Percentiles rank a stretch among this genome's conserved stretches.
Evolutionary conservation across 2,113 vertebrate genomes (phyloP).

Genomic region (Pollachius pollachius): DNA sequence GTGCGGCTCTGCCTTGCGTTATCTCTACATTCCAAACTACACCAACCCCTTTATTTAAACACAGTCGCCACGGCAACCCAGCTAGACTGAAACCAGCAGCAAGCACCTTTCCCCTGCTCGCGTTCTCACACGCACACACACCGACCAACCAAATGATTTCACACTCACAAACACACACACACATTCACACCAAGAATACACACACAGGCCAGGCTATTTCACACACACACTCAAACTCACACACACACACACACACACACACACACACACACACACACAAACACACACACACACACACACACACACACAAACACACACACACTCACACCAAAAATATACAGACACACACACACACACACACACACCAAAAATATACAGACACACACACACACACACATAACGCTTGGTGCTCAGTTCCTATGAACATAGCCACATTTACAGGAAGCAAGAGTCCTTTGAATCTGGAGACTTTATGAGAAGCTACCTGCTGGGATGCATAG

Average conservation of each 20-base stretch:
- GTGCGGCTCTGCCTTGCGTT: slow-evolving; percentile 53
- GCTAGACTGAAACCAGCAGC: slow-evolving; percentile 50
- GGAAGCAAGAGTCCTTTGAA: slow-evolving; percentile 44
- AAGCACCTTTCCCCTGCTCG: slow-evolving; percentile 33
- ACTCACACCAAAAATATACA: too few relatives aligned
- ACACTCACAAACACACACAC: slow-evolving; percentile 27
- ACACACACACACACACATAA: neutral
- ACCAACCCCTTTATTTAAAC: slow-evolving; percentile 50
- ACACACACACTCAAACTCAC: slow-evolving; percentile 23
- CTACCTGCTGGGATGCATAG: slow-evolving; percentile 56
- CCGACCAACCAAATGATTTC: neutral
- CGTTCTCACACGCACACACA: too few relatives aligned
- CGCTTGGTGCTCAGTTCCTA: slow-evolving; percentile 48
- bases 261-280: slow-evolving; percentile 16
- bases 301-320: slow-evolving; percentile 2
- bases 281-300: slow-evolving; percentile 17
- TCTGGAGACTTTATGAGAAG: slow-evolving; percentile 51
- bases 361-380: too few relatives aligned
- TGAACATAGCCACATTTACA: slow-evolving; percentile 61
- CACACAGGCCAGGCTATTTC: neutral
- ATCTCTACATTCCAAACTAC: slow-evolving; percentile 65
- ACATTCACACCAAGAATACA: slow-evolving; percentile 30
- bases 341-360: too few relatives aligned
- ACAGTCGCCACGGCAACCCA: slow-evolving; percentile 59
- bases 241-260: slow-evolving; percentile 22